Evolutionary conservation across 2,797 vertebrate species (phyloP).

Genomic region (Macropus fuliginosus): DNA sequence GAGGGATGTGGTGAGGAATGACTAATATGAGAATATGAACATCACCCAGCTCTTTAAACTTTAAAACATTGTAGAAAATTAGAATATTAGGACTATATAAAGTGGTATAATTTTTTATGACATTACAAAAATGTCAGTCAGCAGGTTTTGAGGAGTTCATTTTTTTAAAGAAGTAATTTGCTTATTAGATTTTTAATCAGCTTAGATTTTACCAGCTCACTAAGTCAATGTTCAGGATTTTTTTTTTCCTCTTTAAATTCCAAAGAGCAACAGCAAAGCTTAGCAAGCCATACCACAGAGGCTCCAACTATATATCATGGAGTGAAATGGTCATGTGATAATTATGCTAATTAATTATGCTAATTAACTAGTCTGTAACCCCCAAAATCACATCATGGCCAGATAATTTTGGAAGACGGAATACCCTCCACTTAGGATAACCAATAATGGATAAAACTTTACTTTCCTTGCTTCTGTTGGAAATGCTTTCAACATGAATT

Average conservation of each 20-base stretch:
- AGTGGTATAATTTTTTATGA: neutral
- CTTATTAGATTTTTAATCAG: constrained; percentile 30
- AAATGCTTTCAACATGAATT: neutral
- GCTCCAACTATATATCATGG: neutral
- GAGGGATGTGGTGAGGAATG: neutral
- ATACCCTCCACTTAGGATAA: neutral
- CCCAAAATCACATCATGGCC: neutral
- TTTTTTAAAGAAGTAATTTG: neutral
- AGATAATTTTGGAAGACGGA: neutral
- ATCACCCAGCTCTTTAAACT: neutral
- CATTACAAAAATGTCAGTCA: neutral
- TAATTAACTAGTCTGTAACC: neutral
- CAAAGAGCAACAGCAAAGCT: neutral
- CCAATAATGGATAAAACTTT: neutral
- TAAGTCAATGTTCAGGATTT: neutral
- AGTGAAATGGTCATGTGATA: neutral
- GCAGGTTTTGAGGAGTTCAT: fast-evolving
- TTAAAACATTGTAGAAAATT: neutral
- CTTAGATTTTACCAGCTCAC: constrained; percentile 44
- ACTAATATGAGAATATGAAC: neutral
- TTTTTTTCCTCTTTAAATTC: constrained; percentile 14
- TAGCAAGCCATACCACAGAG: neutral
- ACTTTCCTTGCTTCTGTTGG: neutral
- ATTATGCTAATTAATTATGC: neutral
- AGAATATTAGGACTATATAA: neutral